phyloP scores from a whole-genome alignment of 1,140 invertebrate genomes.

The Plodia interpunctella region DNA sequence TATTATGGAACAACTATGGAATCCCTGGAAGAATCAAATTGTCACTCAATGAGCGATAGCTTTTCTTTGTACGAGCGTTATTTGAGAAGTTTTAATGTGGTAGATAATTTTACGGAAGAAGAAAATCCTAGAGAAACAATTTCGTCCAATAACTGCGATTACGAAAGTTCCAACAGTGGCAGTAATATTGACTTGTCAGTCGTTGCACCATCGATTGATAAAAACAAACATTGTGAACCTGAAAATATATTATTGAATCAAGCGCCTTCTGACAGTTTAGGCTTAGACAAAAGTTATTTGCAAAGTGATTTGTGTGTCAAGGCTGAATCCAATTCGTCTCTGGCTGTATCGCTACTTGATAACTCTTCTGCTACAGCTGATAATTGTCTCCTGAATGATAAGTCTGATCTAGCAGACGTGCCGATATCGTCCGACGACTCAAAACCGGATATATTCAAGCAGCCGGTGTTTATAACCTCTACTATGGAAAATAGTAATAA shows the following conservation, averaged over 20 bases:
- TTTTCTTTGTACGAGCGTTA: slow-evolving; percentile 67
- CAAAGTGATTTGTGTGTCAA: slow-evolving; percentile 38
- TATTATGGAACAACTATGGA: slow-evolving; percentile 28
- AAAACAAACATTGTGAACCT: slow-evolving; percentile 40
- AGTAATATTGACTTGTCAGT: slow-evolving; percentile 58
- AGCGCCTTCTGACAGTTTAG: slow-evolving; percentile 27
- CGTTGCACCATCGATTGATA: slow-evolving; percentile 36
- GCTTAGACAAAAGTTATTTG: slow-evolving; percentile 35
- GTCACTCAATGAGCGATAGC: slow-evolving; percentile 62
- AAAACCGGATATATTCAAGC: slow-evolving; percentile 44
- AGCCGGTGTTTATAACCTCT: slow-evolving; percentile 60
- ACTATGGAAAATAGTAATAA: slow-evolving; percentile 76
- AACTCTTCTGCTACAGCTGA: slow-evolving; percentile 45
- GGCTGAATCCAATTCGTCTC: slow-evolving; percentile 37
- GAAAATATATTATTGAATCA: slow-evolving; percentile 35
- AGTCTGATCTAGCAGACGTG: slow-evolving; percentile 43
- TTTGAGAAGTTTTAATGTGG: slow-evolving; percentile 68
- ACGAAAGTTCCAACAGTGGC: slow-evolving; percentile 46
- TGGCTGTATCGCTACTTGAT: slow-evolving; percentile 41
- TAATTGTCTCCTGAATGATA: slow-evolving; percentile 47
- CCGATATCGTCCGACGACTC: slow-evolving; percentile 56
- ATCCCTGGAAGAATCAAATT: slow-evolving; percentile 65
- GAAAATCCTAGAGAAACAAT: slow-evolving; percentile 31
- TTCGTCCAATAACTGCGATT: slow-evolving; percentile 37
- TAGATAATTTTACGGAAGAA: slow-evolving; percentile 42